Evolutionary conservation across 2,888 invertebrate genomes (phyloP).

Genomic region (Sminthurides aquaticus): DNA sequence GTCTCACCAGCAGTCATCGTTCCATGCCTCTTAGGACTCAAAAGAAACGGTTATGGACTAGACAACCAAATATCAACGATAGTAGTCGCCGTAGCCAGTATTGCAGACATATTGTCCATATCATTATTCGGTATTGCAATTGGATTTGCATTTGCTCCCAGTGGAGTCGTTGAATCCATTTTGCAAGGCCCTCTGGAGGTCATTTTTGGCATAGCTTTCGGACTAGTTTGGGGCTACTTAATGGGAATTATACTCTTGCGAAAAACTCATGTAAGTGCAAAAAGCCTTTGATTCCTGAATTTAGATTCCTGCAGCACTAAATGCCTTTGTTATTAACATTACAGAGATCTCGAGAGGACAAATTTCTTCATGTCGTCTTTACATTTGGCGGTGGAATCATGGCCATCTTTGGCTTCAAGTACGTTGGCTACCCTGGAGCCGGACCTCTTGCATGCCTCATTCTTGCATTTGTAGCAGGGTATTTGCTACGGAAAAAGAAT

Average conservation of each 20-base stretch:
- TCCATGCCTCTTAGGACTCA: conserved; percentile 58
- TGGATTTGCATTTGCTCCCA: conserved; percentile 58
- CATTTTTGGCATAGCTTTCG: conserved; percentile 29
- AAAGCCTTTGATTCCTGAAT: not conserved
- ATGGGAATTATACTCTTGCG: conserved; percentile 23
- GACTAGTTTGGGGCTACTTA: conserved; percentile 25
- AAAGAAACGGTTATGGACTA: conserved; percentile 59
- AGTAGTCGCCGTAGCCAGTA: conserved; percentile 62
- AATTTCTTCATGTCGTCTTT: conserved; percentile 51
- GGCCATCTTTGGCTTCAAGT: conserved; percentile 57
- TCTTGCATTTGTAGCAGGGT: conserved; percentile 54
- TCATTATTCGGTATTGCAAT: conserved; percentile 61
- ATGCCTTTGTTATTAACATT: not conserved
- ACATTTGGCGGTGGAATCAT: conserved; percentile 58
- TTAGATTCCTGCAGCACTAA: no score
- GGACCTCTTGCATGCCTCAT: conserved; percentile 56
- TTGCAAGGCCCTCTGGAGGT: conserved; percentile 35
- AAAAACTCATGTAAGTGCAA: conserved; percentile 14
- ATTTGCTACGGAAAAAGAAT: conserved; percentile 49
- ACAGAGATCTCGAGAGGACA: conserved; percentile 15
- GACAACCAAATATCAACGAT: conserved; percentile 68
- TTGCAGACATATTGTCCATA: conserved; percentile 69
- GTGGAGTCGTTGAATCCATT: conserved; percentile 43
- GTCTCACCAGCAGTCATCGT: conserved; percentile 69
- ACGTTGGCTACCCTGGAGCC: conserved; percentile 56